Base-by-base conservation (phyloP, 1,140 invertebrate genomes). In the Helicoverpa zea region DNA sequence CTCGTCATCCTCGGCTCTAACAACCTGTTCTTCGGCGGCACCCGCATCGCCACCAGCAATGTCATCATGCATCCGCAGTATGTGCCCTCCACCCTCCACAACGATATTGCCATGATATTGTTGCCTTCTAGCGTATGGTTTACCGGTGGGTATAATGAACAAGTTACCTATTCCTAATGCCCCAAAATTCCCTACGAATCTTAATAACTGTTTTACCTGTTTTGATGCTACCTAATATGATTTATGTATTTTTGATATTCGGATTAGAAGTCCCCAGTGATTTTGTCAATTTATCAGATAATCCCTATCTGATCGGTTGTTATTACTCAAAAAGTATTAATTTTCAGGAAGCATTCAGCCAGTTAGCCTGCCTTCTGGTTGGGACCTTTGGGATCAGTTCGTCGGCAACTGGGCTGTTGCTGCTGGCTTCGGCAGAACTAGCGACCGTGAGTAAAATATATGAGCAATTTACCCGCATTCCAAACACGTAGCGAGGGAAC, bases 61-160 rank as follows among this genome's bases (percentile, higher is more conserved):
- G 88, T 92, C 10, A 51, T 87, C 14, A 76, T 86, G 61, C 89
- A 91, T 49, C 87, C 88, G 0, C 56, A 83, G 51, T 92, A 86
- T 82, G 58, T 14, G 1, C 82, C 88, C 0, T 10, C 11, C 0
- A 84, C 68, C 5, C 14, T 93, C 1, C 43, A 78, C 43, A 94
- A 95, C 16, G 94, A 95, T 63, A 88, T 95, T 3, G 91, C 95
- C 0, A 70, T 95, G 18, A 90, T 95, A 12, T 88, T 90, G 52
- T 80, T 95, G 49, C 93, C 95, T 1, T 82, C 74, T 0, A 64
- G 61, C 1, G 79, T 95, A 4, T 29, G 78, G 4, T 89, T 95
- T 43, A 86, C 87, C 30, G 79, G 90, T 91, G 81, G 85, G 80
- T 79, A n/a, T 43, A 43, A 43, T 43, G 35, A 43, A 43, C 5